Percentiles rank a stretch among this genome's conserved stretches.
Conservation (phyloP, 2,113 vertebrate species). For the Excalfactoria chinensis region DNA sequence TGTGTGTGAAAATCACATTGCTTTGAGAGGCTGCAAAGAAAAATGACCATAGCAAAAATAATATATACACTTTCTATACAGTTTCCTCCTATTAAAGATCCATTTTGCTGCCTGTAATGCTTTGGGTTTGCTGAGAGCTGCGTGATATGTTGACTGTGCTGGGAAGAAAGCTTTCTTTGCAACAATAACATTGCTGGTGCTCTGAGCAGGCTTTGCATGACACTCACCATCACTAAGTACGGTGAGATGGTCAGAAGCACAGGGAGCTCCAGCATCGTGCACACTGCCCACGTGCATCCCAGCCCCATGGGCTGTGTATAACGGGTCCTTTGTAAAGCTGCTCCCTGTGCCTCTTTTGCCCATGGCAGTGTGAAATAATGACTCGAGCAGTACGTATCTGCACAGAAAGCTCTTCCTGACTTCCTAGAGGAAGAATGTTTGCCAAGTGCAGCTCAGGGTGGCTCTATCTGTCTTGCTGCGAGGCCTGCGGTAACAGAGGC, state of each 20-base stretch:
- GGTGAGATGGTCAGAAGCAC: not conserved
- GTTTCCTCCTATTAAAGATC: not conserved
- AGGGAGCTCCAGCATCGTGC: not conserved
- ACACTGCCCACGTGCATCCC: not conserved
- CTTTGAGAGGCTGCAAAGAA: constrained; percentile 2
- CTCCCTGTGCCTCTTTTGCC: constrained; percentile 22
- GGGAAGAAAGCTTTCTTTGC: not conserved
- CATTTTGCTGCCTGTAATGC: fast-evolving
- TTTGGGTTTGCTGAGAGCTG: not conserved
- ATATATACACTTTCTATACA: not conserved
- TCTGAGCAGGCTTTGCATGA: not conserved
- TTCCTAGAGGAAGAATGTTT: constrained; percentile 33
- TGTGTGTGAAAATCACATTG: not conserved
- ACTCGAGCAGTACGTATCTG: not conserved
- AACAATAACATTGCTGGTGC: not conserved
- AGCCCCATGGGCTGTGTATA: not conserved
- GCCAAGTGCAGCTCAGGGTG: not conserved
- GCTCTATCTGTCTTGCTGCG: constrained; percentile 11
- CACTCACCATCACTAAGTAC: not conserved
- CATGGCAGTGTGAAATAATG: not conserved
- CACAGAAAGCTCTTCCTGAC: constrained; percentile 30
- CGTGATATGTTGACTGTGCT: not conserved
- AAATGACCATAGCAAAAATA: fast-evolving
- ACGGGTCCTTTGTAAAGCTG: not conserved
- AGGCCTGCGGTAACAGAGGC: not conserved